Base-by-base conservation (phyloP, 2,113 vertebrate genomes). In the Lynx canadensis region DNA sequence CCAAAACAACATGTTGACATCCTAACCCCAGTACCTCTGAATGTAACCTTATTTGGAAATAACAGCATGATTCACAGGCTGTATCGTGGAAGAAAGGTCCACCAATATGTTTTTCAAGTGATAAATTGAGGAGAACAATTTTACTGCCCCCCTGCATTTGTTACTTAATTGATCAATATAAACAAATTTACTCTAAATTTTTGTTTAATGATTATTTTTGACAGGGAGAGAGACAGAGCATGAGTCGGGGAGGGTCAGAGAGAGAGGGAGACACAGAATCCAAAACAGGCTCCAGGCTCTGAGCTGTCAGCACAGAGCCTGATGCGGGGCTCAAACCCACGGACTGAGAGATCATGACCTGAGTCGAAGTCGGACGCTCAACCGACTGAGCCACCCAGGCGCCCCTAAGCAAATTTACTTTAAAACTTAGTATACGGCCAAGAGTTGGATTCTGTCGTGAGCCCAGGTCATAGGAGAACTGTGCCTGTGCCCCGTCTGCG, bases 51-150 rank as follows among this genome's bases (percentile, higher is more conserved):
- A 81, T 60, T 92, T 92, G 55, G 52, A 78, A 86, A 82, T 16
- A 69, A 48, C 16, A 97, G 12, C 85, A 66, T 14, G 23, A 91
- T 86, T 97, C 27, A 80, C 21, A 94, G n/a, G 48, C 3, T 94
- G 1, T 11, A 25, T 79, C 36, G 65, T 27, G 50, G 48, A 92
- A 97, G 36, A 73, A 21, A 95, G 50, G 1, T 45, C 7, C 5
- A 78, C 1, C 0, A 5, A 81, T 57, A 81, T 2, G 52, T 41
- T 93, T 97, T 95, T 82, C 57, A 86, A 45, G 23, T 65, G 33
- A 36, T 38, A 60, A 94, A 57, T 65, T n/a, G 14, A 48, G 65
- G 65, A 65, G 66, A 95, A 1, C 86, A 88, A 81, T 18, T 86
- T 10, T 71, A 3, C 3, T 65, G 4, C 25, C 7, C 31, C 31